These are phyloP conservation scores for Manacus vitellinus DNA, from an alignment of 2,113 vertebrate species.

Conservation along the genomic window DNA sequence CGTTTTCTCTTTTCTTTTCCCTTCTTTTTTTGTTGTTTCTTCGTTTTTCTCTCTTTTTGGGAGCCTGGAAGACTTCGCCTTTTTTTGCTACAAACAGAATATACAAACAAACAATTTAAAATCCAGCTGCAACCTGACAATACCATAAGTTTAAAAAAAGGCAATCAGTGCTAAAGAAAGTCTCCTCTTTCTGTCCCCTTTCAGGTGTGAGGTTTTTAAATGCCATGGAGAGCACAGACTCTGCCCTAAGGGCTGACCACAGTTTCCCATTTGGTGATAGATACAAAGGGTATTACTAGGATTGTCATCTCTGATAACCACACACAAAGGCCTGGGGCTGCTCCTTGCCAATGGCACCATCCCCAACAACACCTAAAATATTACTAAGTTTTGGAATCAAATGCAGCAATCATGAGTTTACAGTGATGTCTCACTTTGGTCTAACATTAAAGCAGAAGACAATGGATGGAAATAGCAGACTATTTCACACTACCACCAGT, in stretches of 20 bases:
- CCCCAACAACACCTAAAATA: background rate
- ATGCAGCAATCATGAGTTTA: background rate
- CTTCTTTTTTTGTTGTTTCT: slow-evolving; percentile 83
- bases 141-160: background rate
- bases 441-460: background rate
- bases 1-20: slow-evolving; percentile 83
- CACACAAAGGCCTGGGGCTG: background rate
- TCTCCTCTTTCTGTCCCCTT: background rate
- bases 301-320: background rate
- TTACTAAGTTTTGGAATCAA: background rate
- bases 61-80: slow-evolving; percentile 80
- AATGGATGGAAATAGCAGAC: background rate
- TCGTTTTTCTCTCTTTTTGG: slow-evolving; percentile 80
- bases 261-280: fast-evolving
- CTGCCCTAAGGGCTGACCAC: background rate
- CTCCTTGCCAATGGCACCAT: background rate
- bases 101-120: background rate
- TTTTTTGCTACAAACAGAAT: slow-evolving; percentile 81
- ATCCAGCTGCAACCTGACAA: background rate
- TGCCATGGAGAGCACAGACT: background rate
- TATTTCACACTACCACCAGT: background rate
- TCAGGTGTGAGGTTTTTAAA: background rate
- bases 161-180: background rate
- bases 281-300: too few species aligned
- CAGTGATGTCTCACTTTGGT: background rate